These are phyloP conservation scores for Philotrypesis tridentata DNA, from an alignment of 1,140 invertebrate species.

Conservation along the genomic window DNA sequence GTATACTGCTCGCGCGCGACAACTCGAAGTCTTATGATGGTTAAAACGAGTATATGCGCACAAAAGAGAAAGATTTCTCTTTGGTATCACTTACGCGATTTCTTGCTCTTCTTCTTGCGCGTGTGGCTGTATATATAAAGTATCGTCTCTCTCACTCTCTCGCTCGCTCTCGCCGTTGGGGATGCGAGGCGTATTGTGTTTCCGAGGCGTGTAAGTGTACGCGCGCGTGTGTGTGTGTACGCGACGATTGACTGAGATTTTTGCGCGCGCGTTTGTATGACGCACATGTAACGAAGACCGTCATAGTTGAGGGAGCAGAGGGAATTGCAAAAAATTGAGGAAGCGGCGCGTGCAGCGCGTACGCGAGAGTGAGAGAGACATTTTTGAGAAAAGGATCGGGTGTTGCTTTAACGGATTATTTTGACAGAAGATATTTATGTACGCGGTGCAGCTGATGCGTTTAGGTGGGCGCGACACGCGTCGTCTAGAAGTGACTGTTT, in stretches of 20 bases:
- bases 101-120: slow-evolving; percentile 31
- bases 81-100: slow-evolving; percentile 41
- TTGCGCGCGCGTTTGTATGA: background rate
- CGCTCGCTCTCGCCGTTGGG: too few relatives aligned
- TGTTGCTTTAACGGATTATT: too few relatives aligned
- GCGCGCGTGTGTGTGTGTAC: too few relatives aligned
- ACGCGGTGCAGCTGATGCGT: too few relatives aligned
- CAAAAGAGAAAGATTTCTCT: slow-evolving; percentile 35
- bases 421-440: too few relatives aligned
- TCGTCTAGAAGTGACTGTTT: too few relatives aligned
- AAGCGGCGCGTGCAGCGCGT: background rate
- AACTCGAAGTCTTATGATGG: slow-evolving; percentile 40
- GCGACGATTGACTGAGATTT: background rate
- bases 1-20: background rate
- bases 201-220: background rate
- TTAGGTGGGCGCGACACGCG: too few relatives aligned
- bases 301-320: slow-evolving; percentile 4
- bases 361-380: background rate
- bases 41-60: background rate
- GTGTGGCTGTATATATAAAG: slow-evolving; percentile 34
- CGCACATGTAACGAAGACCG: background rate
- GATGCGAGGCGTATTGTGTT: slow-evolving; percentile 30
- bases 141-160: slow-evolving; percentile 25
- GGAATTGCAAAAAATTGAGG: slow-evolving; percentile 21
- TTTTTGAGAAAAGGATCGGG: background rate